A percentile compares a stretch with the other conserved stretches of the same genome.
Evolutionary conservation across 2,888 invertebrate species (phyloP).

Genomic region (Tethea ocularis): DNA sequence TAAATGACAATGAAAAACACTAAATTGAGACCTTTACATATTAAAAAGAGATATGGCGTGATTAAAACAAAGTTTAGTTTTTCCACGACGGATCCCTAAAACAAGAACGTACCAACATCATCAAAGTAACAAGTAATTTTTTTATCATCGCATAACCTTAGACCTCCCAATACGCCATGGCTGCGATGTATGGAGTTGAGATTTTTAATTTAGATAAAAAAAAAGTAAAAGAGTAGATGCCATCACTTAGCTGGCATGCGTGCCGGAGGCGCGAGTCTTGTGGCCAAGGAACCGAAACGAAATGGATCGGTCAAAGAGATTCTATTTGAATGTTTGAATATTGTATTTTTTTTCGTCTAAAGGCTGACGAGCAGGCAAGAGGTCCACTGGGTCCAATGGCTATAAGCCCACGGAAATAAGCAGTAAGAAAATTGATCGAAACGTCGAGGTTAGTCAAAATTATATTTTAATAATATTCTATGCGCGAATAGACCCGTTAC

Average conservation of each 20-base stretch:
- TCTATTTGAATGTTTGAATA: not conserved
- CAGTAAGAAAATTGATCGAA: too few species aligned
- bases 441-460: too few species aligned
- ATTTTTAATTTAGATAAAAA: conserved; percentile 77
- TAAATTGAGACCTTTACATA: too few species aligned
- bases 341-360: not conserved
- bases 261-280: conserved; percentile 19
- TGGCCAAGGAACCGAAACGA: conserved; percentile 1
- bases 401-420: too few species aligned
- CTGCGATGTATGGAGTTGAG: conserved; percentile 38
- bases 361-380: not conserved
- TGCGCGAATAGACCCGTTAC: too few species aligned
- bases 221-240: conserved; percentile 54
- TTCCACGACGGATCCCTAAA: not conserved
- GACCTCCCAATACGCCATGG: conserved; percentile 41
- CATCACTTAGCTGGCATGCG: conserved; percentile 55
- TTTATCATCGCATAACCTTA: conserved; percentile 47
- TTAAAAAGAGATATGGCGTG: too few species aligned
- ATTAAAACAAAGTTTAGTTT: too few species aligned
- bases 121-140: conserved; percentile 20
- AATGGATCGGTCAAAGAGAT: not conserved
- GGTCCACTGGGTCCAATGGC: too few species aligned
- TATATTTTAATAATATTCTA: too few species aligned
- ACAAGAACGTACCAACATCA: not conserved
- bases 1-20: too few species aligned